phyloP scores from a whole-genome alignment of 1,140 invertebrate species.

The Antheraea mylitta region DNA sequence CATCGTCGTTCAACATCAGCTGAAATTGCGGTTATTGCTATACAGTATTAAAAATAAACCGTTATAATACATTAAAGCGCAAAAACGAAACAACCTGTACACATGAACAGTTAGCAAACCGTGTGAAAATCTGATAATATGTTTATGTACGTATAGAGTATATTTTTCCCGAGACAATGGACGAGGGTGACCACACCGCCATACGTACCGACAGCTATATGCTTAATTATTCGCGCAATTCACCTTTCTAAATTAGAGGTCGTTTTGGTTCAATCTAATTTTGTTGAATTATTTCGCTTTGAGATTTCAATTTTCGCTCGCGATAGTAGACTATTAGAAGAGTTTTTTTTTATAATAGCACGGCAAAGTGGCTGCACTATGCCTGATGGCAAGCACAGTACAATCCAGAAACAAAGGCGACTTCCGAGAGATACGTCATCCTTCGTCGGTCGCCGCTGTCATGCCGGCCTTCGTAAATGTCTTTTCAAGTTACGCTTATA shows the following conservation, averaged over 20 bases:
- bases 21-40: no score
- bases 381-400: no score
- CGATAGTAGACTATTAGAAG: no score
- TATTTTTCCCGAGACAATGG: slow-evolving; percentile 59
- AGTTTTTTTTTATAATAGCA: no score
- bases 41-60: no score
- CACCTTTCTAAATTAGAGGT: slow-evolving; percentile 68
- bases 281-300: background rate
- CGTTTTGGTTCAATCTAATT: slow-evolving; percentile 37
- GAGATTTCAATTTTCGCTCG: background rate
- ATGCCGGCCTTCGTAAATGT: no score
- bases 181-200: slow-evolving; percentile 28
- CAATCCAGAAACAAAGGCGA: no score
- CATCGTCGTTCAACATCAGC: no score
- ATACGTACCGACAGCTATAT: slow-evolving; percentile 53
- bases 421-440: no score
- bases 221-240: slow-evolving; percentile 49
- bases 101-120: slow-evolving; percentile 46
- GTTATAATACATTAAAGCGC: background rate
- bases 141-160: slow-evolving; percentile 56
- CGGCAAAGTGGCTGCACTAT: no score
- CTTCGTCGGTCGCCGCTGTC: no score
- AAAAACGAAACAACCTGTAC: slow-evolving; percentile 40
- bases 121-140: slow-evolving; percentile 67
- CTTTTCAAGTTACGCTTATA: no score